Conservation (phyloP, 2,888 invertebrate genomes). For the Clepsis dumicolana region DNA sequence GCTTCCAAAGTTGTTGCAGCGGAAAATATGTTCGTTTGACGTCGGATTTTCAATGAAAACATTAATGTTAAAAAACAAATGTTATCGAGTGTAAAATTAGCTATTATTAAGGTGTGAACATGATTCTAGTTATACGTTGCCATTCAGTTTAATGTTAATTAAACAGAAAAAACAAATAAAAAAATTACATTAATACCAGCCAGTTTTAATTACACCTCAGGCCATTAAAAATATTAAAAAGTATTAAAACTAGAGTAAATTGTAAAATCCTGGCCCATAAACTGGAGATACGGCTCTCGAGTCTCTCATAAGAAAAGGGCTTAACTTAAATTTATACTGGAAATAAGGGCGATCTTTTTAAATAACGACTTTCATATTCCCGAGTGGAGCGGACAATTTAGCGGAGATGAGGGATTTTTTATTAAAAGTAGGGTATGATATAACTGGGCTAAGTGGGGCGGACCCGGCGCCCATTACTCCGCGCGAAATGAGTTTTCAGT, state of each 20-base stretch:
- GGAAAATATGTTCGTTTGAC: too few relatives aligned
- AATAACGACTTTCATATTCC: conserved; percentile 86
- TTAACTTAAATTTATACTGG: conserved; percentile 82
- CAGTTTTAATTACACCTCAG: conserved; percentile 16
- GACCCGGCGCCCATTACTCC: conserved; percentile 71
- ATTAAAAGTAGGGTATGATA: conserved; percentile 72
- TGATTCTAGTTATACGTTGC: neutral
- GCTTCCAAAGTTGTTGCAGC: too few relatives aligned
- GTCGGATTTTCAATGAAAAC: too few relatives aligned
- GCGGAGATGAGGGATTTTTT: conserved; percentile 83
- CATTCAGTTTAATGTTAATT: conserved; percentile 9
- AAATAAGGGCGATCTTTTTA: conserved; percentile 82
- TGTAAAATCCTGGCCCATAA: conserved; percentile 66
- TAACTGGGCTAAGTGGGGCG: conserved; percentile 67
- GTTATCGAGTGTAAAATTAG: too few relatives aligned
- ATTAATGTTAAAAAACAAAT: too few relatives aligned
- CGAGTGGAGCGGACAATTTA: conserved; percentile 81
- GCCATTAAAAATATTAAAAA: conserved; percentile 38
- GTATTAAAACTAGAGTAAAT: conserved; percentile 54
- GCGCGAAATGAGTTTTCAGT: conserved; percentile 83
- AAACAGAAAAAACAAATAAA: conserved; percentile 25
- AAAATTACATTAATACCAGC: conserved; percentile 21
- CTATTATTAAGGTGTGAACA: neutral
- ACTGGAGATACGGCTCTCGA: conserved; percentile 63
- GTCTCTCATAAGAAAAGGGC: conserved; percentile 64